phyloP scores from a whole-genome alignment of 2,888 invertebrate genomes.

The Eledona agricola region DNA sequence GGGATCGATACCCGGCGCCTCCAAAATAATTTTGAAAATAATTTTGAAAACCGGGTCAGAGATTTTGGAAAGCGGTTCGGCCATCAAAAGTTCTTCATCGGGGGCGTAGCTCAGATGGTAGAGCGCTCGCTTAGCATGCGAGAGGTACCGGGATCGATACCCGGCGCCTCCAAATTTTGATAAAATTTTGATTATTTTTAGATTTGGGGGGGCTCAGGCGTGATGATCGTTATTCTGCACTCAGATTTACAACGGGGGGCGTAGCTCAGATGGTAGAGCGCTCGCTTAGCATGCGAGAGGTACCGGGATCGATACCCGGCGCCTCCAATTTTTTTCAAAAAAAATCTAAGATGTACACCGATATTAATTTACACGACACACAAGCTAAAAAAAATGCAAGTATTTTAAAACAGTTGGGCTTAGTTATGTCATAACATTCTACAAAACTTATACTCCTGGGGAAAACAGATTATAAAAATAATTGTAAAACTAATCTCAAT shows the following conservation, averaged over 20 bases:
- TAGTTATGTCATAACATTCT: too few species aligned
- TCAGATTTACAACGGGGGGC: constrained; percentile 53
- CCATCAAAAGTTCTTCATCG: constrained; percentile 17
- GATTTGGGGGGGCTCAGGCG: too few species aligned
- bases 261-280: constrained; percentile 60
- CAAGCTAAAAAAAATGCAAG: too few species aligned
- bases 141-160: constrained; percentile 61
- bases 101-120: constrained; percentile 59
- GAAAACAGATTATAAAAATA: too few species aligned
- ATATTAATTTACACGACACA: too few species aligned
- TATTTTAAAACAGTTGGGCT: too few species aligned
- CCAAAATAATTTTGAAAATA: constrained; percentile 43
- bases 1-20: constrained; percentile 65
- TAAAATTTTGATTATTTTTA: too few species aligned
- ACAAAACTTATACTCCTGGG: too few species aligned
- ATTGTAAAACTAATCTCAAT: too few species aligned
- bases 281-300: constrained; percentile 61
- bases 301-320: constrained; percentile 61
- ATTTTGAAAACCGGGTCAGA: neutral
- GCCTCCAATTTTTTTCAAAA: constrained; percentile 51
- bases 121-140: constrained; percentile 61
- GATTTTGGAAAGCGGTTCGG: neutral
- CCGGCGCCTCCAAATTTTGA: constrained; percentile 61
- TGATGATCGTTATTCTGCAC: too few species aligned
- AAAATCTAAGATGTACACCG: too few species aligned